Conservation (phyloP, 1,140 invertebrate species). For the Hesperophylax magnus region DNA sequence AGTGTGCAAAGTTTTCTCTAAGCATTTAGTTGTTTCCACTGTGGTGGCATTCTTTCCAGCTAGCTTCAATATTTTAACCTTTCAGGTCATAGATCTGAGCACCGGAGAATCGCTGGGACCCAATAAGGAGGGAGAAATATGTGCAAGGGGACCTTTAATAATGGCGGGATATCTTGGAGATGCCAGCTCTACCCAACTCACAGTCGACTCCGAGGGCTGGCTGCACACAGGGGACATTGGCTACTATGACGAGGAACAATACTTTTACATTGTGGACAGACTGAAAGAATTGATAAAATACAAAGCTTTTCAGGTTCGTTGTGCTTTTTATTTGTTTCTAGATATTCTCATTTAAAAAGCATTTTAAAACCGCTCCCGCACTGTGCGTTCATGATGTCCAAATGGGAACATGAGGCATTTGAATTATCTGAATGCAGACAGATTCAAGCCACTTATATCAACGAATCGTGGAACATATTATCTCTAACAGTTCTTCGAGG, state of each 20-base stretch:
- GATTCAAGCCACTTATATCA: too few relatives aligned
- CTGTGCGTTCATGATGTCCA: not conserved
- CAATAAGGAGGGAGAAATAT: conserved; percentile 74
- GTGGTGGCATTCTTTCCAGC: too few relatives aligned
- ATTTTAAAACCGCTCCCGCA: not conserved
- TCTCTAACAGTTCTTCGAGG: not conserved
- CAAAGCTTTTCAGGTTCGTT: conserved; percentile 79
- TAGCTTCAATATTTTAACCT: not conserved
- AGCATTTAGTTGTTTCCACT: too few relatives aligned
- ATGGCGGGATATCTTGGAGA: conserved; percentile 78
- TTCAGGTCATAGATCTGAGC: conserved; percentile 69
- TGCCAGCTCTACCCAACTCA: conserved; percentile 74
- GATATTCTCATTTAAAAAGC: too few relatives aligned
- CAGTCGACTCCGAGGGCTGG: conserved; percentile 81
- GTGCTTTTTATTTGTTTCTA: not conserved
- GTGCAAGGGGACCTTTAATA: conserved; percentile 72
- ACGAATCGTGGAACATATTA: too few relatives aligned
- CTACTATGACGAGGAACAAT: conserved; percentile 78
- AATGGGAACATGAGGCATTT: not conserved
- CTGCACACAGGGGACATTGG: conserved; percentile 86
- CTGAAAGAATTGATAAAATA: conserved; percentile 88
- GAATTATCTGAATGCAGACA: not conserved
- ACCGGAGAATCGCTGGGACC: conserved; percentile 72
- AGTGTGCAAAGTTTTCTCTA: too few relatives aligned
- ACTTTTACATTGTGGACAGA: conserved; percentile 81